phyloP scores from a whole-genome alignment of 2,113 vertebrate genomes.

The Pachycephala philippinensis region DNA sequence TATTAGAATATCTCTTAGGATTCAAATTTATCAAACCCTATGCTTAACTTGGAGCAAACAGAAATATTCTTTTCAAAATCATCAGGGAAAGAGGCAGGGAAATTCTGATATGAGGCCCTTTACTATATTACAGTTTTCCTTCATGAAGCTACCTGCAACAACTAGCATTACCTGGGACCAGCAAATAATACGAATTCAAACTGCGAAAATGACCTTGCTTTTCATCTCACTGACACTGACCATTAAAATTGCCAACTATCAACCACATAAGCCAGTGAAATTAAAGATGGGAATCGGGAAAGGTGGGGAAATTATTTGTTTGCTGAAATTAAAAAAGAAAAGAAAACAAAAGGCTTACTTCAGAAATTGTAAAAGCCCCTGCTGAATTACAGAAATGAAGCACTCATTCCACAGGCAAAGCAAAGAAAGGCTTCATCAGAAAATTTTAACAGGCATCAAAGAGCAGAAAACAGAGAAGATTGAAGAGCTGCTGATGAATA shows the following conservation, averaged over 20 bases:
- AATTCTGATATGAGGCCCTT: background rate
- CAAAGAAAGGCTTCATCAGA: slow-evolving; percentile 14
- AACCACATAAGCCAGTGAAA: background rate
- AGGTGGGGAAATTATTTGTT: background rate
- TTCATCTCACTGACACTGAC: background rate
- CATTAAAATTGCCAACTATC: background rate
- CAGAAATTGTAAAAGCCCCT: background rate
- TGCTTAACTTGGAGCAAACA: background rate
- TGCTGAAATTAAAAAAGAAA: background rate
- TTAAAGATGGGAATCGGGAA: background rate
- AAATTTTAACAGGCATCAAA: slow-evolving; percentile 38
- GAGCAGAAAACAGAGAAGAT: slow-evolving; percentile 37
- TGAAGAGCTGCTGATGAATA: slow-evolving; percentile 1
- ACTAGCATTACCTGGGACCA: background rate
- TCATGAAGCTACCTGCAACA: background rate
- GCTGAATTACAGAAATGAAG: slow-evolving; percentile 1
- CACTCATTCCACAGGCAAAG: slow-evolving; percentile 48
- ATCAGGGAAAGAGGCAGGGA: background rate
- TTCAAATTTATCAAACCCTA: background rate
- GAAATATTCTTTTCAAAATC: background rate
- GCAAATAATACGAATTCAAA: background rate
- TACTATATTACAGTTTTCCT: background rate
- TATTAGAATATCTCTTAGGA: background rate
- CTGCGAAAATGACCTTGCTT: background rate
- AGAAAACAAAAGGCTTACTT: background rate